Percentiles rank a stretch among this genome's conserved stretches.
Conservation (phyloP, 2,797 vertebrate genomes). For the Setipinna tenuifilis region DNA sequence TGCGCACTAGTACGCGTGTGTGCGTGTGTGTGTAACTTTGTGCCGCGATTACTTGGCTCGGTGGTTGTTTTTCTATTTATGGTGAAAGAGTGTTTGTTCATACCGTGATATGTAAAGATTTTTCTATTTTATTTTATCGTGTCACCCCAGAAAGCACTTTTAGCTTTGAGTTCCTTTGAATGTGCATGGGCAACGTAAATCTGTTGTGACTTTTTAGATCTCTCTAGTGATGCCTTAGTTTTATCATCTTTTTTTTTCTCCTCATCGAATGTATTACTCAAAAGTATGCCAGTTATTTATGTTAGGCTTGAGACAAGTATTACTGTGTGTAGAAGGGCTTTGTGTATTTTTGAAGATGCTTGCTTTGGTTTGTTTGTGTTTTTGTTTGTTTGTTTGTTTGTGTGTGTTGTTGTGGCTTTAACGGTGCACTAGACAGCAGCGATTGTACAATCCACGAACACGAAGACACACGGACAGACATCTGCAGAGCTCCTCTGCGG, state of each 20-base stretch:
- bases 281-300: neutral
- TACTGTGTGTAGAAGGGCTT: neutral
- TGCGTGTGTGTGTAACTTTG: neutral
- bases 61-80: neutral
- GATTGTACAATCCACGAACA: neutral
- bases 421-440: neutral
- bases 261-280: neutral
- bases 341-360: neutral
- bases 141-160: neutral
- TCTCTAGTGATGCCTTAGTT: neutral
- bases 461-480: neutral
- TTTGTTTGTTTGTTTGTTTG: no score
- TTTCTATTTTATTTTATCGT: neutral
- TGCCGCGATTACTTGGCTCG: neutral
- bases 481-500: neutral
- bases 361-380: neutral
- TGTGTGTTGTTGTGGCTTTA: neutral
- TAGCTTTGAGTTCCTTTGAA: neutral
- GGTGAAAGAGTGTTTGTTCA: neutral
- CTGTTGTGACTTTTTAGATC: neutral
- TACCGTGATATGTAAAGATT: neutral
- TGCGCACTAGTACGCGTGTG: no score
- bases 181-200: neutral
- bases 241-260: neutral
- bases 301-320: neutral